Conservation (phyloP, 2,113 vertebrate genomes). For the Apistogramma diplotaenia region DNA sequence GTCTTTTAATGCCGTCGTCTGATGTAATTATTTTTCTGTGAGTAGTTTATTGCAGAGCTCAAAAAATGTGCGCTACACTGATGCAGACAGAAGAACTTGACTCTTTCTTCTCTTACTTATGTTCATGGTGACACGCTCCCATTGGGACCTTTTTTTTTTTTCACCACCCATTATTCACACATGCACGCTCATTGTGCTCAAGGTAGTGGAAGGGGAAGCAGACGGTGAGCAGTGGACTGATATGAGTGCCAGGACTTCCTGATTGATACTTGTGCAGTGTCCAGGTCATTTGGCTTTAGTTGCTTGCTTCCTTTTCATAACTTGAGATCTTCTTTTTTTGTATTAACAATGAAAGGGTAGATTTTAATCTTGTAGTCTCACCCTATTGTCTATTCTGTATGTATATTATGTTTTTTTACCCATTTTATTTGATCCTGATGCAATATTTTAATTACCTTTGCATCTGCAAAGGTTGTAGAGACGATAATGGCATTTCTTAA, state of each 20-base stretch:
- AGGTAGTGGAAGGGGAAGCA: constrained; percentile 10
- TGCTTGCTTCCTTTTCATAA: not conserved
- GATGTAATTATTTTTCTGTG: not conserved
- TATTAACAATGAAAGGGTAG: not conserved
- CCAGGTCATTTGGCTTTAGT: not conserved
- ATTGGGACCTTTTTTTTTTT: not conserved
- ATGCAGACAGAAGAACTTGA: not conserved
- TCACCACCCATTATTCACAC: not conserved
- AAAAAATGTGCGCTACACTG: not conserved
- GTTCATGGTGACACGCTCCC: constrained; percentile 4
- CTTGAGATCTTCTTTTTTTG: not conserved
- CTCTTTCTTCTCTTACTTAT: not conserved
- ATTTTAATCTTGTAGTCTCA: not conserved
- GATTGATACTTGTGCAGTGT: not conserved
- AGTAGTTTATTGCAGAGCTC: not conserved
- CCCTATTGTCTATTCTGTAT: not conserved
- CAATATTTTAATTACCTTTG: not conserved
- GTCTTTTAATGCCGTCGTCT: not conserved
- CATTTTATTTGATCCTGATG: not conserved
- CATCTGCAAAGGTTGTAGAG: not conserved
- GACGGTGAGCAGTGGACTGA: constrained; percentile 19
- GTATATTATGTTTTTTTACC: not conserved
- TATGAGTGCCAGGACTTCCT: constrained; percentile 36
- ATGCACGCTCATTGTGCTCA: not conserved
- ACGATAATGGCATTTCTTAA: not conserved